phyloP scores from a whole-genome alignment of 2,113 vertebrate genomes.

The Excalfactoria chinensis region DNA sequence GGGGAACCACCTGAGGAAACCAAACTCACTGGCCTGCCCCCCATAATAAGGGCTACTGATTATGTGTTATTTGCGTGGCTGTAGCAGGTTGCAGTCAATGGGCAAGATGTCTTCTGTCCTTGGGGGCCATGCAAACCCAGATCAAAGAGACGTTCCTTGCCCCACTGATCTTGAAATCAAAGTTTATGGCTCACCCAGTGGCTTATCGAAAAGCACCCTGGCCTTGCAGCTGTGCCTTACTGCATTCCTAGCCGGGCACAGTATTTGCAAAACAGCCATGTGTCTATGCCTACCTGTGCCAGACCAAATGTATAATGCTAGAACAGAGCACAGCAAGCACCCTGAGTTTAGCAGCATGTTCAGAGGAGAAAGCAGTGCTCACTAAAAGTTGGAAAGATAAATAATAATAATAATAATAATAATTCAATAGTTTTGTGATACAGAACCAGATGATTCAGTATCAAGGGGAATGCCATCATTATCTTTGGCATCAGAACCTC shows the following conservation, averaged over 20 bases:
- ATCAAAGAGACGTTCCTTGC: neutral
- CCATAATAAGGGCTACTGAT: neutral
- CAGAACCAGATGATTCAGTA: neutral
- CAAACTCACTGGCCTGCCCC: neutral
- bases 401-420: too few species aligned
- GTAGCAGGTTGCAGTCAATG: neutral
- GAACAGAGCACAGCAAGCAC: neutral
- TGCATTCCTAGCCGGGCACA: neutral
- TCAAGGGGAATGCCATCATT: neutral
- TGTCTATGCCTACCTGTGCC: fast-evolving
- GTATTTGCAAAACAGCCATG: neutral
- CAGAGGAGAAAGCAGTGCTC: neutral
- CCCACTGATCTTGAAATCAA: neutral
- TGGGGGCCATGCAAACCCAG: neutral
- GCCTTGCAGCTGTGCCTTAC: neutral
- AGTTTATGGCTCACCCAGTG: neutral
- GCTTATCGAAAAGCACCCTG: neutral
- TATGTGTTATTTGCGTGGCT: neutral
- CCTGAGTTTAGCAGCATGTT: neutral
- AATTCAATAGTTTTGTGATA: neutral
- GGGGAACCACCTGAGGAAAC: neutral
- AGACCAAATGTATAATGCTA: neutral
- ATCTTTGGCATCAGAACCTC: slow-evolving; percentile 2
- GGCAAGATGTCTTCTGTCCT: neutral
- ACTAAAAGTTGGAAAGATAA: neutral